A percentile compares a stretch with the other conserved stretches of the same genome.
Evolutionary conservation across 1,140 invertebrate genomes (phyloP).

Genomic region (Drosophila kanapiae): DNA sequence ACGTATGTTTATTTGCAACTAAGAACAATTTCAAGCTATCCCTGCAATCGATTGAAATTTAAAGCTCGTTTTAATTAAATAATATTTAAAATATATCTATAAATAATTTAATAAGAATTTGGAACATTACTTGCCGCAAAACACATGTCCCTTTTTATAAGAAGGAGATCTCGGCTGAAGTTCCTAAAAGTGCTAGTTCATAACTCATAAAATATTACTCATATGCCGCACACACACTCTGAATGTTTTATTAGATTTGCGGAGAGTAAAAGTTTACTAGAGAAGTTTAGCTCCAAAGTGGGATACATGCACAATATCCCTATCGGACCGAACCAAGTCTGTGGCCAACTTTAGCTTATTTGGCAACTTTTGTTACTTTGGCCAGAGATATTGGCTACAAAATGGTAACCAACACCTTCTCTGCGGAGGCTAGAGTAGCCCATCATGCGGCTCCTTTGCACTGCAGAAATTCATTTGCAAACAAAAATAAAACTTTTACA

Average conservation of each 20-base stretch:
- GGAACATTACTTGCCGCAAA: not conserved
- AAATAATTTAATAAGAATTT: not conserved
- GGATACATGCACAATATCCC: conserved; percentile 12
- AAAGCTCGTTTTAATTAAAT: too few relatives aligned
- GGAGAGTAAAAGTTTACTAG: conserved; percentile 35
- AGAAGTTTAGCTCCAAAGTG: conserved; percentile 36
- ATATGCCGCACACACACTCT: conserved; percentile 37
- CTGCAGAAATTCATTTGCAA: conserved; percentile 77
- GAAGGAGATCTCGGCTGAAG: not conserved
- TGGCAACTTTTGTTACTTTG: conserved; percentile 45
- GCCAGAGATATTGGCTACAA: conserved; percentile 44
- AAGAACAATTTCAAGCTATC: too few relatives aligned
- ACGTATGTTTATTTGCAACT: too few relatives aligned
- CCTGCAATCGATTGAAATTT: not conserved
- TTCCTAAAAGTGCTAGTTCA: conserved; percentile 15
- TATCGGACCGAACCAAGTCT: conserved; percentile 28
- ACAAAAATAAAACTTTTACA: conserved; percentile 82
- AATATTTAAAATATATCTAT: not conserved
- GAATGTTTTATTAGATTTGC: conserved; percentile 52
- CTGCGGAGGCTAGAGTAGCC: not conserved
- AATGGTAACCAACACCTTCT: conserved; percentile 68
- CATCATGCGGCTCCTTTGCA: conserved; percentile 6
- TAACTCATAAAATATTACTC: conserved; percentile 55
- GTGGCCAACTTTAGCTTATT: conserved; percentile 51
- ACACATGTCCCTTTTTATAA: not conserved